These are phyloP conservation scores for Agrotis puta DNA, from an alignment of 2,888 invertebrate genomes.

Conservation along the genomic window DNA sequence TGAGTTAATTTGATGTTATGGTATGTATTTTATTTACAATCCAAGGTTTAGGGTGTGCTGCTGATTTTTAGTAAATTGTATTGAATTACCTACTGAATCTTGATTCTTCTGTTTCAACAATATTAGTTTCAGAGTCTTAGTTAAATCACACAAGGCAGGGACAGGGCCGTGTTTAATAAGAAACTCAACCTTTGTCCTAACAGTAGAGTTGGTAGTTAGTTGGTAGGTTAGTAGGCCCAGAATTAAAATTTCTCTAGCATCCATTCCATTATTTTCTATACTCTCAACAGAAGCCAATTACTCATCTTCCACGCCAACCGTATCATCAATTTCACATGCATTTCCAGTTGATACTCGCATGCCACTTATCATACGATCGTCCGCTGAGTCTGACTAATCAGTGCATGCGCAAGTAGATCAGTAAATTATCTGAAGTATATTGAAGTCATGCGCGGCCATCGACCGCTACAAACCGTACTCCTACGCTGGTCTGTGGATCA, in stretches of 20 bases:
- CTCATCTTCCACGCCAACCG: neutral
- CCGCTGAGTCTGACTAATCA: constrained; percentile 54
- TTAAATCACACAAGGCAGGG: neutral
- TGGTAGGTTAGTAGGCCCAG: too few relatives aligned
- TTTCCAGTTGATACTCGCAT: constrained; percentile 22
- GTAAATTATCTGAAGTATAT: constrained; percentile 47
- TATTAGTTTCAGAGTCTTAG: too few relatives aligned
- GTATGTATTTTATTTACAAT: neutral
- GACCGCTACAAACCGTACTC: constrained; percentile 59
- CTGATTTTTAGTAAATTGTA: neutral
- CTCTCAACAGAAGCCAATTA: neutral
- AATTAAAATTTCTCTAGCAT: neutral
- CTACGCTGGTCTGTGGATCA: constrained; percentile 37
- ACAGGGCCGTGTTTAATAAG: neutral
- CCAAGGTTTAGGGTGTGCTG: neutral
- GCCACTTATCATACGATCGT: constrained; percentile 39
- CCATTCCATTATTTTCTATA: neutral
- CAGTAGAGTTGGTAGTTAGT: too few relatives aligned
- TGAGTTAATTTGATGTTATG: constrained; percentile 10
- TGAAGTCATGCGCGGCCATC: constrained; percentile 61
- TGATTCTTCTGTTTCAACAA: neutral
- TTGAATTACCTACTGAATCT: too few relatives aligned
- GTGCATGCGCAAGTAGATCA: constrained; percentile 57
- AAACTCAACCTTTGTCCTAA: too few relatives aligned
- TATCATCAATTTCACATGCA: constrained; percentile 21